These are phyloP conservation scores for Spea multiplicata DNA, from an alignment of 2,113 vertebrate species.

Conservation along the genomic window DNA sequence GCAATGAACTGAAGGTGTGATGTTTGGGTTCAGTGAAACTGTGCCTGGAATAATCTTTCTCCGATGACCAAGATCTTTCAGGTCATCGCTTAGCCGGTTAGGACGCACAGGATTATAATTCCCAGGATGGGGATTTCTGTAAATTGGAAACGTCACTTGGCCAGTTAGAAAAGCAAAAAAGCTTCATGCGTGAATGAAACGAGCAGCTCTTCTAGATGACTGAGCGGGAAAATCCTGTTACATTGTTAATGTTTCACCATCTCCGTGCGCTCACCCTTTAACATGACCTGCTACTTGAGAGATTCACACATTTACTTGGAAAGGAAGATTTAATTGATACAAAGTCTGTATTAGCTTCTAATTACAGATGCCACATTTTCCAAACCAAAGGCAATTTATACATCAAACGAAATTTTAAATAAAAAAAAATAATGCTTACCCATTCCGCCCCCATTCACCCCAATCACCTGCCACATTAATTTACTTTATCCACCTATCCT, in stretches of 20 bases:
- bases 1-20: constrained; percentile 44
- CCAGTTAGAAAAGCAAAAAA: not conserved
- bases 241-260: constrained; percentile 24
- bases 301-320: not conserved
- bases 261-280: constrained; percentile 32
- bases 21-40: constrained; percentile 33
- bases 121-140: constrained; percentile 4
- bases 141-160: constrained; percentile 22
- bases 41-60: constrained; percentile 31
- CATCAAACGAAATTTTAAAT: too few relatives aligned
- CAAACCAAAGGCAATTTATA: too few relatives aligned
- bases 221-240: constrained; percentile 28
- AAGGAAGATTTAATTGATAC: not conserved
- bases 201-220: constrained; percentile 33
- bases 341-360: too few relatives aligned
- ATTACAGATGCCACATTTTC: too few relatives aligned
- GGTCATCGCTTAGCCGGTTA: constrained; percentile 19
- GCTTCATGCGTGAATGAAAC: constrained; percentile 27
- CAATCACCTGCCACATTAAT: too few relatives aligned
- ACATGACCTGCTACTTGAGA: constrained; percentile 39
- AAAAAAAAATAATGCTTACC: too few relatives aligned
- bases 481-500: too few relatives aligned
- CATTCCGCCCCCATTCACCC: too few relatives aligned
- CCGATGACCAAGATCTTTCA: constrained; percentile 22
- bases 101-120: constrained; percentile 14